Base-by-base conservation (phyloP, 1,140 invertebrate species). In the Argopecten irradians region DNA sequence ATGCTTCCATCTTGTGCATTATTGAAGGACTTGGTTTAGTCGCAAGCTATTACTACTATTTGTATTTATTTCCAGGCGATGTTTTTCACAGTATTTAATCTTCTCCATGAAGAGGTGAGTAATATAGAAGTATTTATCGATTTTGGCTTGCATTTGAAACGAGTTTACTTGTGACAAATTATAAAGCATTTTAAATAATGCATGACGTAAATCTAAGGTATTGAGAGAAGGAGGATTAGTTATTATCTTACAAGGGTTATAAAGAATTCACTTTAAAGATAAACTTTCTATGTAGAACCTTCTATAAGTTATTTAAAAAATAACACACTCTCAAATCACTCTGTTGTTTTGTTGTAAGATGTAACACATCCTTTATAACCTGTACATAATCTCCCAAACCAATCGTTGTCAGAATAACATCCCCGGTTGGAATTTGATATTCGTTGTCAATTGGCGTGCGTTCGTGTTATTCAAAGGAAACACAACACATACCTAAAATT, bases 31-130 rank as follows among this genome's bases (percentile, higher is more conserved):
- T 39, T 3, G 83, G 7, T 87, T 28, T 19, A 83, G 22, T n/a
- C 7, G 34, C 3, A 34, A 16, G 35, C 1, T 16, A 22, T 14
- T 19, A 34, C 7, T 11, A 39, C 22, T 14, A 32, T 11, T 39
- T 89, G 85, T 84, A 85, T 90, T 84, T 83, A 71, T 34, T 91
- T 92, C 87, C 91, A 94, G 93, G 94, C 94, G 84, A 89, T 93
- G 35, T 95, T 95, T 87, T 94, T 95, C 86, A 88, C 94, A n/a
- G 94, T 95, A 0, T 94, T 95, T 88, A 94, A 93, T 84, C 91
- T 95, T n/a, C 90, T 95, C 1, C 94, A 95, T 85, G 94, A 95
- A 87, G 94, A 95, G 92, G 94, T 94, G 89, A 88, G 91, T 46
- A 19, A 1, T 46, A n/a, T n/a, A n/a, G n/a, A n/a, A n/a, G n/a